A percentile compares a stretch with the other conserved stretches of the same genome.
Evolutionary conservation across 2,888 invertebrate species (phyloP).

Genomic region (Synergus japonicus): DNA sequence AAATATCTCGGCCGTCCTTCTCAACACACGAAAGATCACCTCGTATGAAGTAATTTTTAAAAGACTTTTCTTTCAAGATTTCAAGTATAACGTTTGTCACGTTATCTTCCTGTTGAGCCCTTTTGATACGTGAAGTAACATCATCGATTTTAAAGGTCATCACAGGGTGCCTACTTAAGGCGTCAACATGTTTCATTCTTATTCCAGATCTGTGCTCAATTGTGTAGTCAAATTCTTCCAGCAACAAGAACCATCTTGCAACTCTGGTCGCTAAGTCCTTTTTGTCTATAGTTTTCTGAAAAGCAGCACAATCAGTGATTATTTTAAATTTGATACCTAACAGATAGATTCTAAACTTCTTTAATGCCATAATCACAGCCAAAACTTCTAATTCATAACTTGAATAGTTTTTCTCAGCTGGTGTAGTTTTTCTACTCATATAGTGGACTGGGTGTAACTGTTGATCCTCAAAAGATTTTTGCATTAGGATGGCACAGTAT

Average conservation of each 20-base stretch:
- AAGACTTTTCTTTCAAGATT: neutral
- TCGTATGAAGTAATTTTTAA: slow-evolving; percentile 44
- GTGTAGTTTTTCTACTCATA: slow-evolving; percentile 52
- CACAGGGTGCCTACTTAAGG: slow-evolving; percentile 39
- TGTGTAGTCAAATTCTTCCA: slow-evolving; percentile 44
- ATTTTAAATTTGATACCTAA: slow-evolving; percentile 49
- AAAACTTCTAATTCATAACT: slow-evolving; percentile 61
- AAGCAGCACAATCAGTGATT: slow-evolving; percentile 48
- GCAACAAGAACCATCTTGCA: slow-evolving; percentile 43
- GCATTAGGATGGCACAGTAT: slow-evolving; percentile 52
- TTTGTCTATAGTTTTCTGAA: slow-evolving; percentile 48
- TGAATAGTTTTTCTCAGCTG: slow-evolving; percentile 55
- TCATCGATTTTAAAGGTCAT: neutral
- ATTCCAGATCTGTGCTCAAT: slow-evolving; percentile 45
- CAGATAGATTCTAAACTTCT: slow-evolving; percentile 50
- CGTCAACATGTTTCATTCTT: slow-evolving; percentile 50
- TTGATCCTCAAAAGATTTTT: slow-evolving; percentile 45
- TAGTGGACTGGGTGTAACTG: slow-evolving; percentile 49
- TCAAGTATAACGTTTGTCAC: slow-evolving; percentile 4
- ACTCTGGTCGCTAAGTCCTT: slow-evolving; percentile 43
- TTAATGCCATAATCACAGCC: slow-evolving; percentile 55
- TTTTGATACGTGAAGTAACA: slow-evolving; percentile 2
- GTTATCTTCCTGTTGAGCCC: slow-evolving; percentile 6
- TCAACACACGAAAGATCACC: slow-evolving; percentile 41
- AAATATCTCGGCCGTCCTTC: slow-evolving; percentile 32